phyloP scores from a whole-genome alignment of 2,888 invertebrate genomes.

The Caenorhabditis wallacei region DNA sequence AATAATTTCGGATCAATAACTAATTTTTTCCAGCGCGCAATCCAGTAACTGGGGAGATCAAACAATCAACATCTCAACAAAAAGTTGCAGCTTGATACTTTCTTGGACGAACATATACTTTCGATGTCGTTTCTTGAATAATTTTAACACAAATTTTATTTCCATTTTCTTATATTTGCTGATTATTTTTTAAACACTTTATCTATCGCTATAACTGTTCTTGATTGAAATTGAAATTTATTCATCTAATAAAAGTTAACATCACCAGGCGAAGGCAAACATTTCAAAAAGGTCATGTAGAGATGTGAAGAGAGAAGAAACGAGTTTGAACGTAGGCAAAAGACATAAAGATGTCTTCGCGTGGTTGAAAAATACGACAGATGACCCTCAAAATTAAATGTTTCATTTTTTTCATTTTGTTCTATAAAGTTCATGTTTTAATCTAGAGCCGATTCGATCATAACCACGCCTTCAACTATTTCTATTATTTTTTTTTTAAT shows the following conservation, averaged over 20 bases:
- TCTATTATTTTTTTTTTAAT: no score
- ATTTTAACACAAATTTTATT: not conserved
- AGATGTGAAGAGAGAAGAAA: not conserved
- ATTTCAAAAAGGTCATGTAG: not conserved
- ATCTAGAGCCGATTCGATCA: no score
- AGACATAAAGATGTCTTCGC: conserved; percentile 1
- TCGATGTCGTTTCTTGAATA: not conserved
- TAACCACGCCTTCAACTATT: no score
- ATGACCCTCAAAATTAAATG: conserved; percentile 25
- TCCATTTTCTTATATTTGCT: no score
- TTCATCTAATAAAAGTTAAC: not conserved
- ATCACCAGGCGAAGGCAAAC: not conserved
- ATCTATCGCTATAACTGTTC: not conserved
- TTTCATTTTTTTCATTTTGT: no score
- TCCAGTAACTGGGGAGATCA: conserved; percentile 82
- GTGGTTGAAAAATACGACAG: not conserved
- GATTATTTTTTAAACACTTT: not conserved
- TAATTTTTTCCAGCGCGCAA: conserved; percentile 78
- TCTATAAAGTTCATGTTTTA: no score
- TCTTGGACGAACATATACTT: not conserved
- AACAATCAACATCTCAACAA: conserved; percentile 73
- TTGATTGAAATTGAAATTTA: not conserved
- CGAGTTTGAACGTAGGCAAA: conserved; percentile 13
- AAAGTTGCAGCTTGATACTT: conserved; percentile 74
- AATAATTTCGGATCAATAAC: not conserved